phyloP scores from a whole-genome alignment of 2,113 vertebrate species.

The Apaloderma vittatum region DNA sequence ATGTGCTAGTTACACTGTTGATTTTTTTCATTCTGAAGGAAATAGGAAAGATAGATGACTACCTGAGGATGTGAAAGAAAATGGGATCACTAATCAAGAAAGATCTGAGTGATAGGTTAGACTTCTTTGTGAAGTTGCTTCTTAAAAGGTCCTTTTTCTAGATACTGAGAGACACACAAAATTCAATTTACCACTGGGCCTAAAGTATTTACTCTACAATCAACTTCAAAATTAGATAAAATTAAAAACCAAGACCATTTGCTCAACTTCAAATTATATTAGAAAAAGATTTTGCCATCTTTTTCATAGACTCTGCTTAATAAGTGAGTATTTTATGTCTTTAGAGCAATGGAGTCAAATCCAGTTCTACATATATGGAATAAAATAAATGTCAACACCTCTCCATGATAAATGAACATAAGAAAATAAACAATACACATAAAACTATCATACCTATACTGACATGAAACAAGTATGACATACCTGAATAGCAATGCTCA shows the following conservation, averaged over 20 bases:
- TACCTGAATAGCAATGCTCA: neutral
- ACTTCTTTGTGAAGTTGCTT: neutral
- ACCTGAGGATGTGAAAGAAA: neutral
- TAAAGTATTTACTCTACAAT: neutral
- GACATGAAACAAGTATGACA: neutral
- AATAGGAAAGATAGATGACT: neutral
- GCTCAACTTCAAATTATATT: neutral
- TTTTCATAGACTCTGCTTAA: neutral
- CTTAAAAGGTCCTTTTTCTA: neutral
- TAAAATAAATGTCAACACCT: neutral
- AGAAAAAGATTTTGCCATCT: neutral
- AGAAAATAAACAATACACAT: neutral
- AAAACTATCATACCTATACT: neutral
- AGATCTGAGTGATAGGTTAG: fast-evolving
- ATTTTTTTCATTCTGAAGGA: neutral
- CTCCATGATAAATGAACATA: neutral
- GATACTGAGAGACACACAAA: neutral
- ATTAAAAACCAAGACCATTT: neutral
- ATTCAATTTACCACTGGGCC: neutral
- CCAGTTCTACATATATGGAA: neutral
- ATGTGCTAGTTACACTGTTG: neutral
- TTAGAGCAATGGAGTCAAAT: neutral
- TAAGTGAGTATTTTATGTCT: neutral
- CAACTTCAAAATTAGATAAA: neutral
- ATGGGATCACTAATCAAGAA: neutral